phyloP scores from a whole-genome alignment of 2,888 invertebrate genomes.

The Scotopteryx bipunctaria region DNA sequence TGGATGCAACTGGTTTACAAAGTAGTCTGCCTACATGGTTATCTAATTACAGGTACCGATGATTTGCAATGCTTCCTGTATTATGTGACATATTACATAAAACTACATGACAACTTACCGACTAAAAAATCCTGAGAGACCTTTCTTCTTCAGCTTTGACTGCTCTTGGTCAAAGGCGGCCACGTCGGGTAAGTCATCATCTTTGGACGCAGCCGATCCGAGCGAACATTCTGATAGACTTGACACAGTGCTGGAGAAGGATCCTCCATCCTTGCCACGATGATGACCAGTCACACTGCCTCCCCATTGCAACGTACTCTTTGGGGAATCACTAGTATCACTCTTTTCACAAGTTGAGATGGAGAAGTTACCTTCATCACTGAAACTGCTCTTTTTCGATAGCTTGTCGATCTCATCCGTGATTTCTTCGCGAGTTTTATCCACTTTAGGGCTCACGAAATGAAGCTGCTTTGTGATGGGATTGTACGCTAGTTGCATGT shows the following conservation, averaged over 20 bases:
- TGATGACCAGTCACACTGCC: conserved; percentile 77
- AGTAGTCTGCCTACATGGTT: conserved; percentile 22
- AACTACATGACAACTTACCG: conserved; percentile 68
- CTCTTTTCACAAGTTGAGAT: conserved; percentile 79
- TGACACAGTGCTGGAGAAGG: conserved; percentile 87
- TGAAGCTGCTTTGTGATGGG: conserved; percentile 89
- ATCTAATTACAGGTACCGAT: conserved; percentile 14
- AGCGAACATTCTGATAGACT: conserved; percentile 88
- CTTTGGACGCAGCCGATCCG: conserved; percentile 83
- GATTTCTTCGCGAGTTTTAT: conserved; percentile 60
- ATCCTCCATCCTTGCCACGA: conserved; percentile 83
- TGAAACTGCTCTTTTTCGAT: conserved; percentile 79
- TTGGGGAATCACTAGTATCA: conserved; percentile 79
- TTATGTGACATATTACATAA: conserved; percentile 34
- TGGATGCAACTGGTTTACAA: conserved; percentile 3
- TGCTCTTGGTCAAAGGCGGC: conserved; percentile 58
- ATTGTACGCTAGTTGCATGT: conserved; percentile 89
- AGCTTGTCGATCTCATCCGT: conserved; percentile 71
- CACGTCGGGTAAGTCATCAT: conserved; percentile 67
- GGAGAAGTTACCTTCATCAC: conserved; percentile 79
- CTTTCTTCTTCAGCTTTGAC: conserved; percentile 83
- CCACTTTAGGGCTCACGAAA: conserved; percentile 79
- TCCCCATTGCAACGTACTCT: conserved; percentile 78
- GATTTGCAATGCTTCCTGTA: conserved; percentile 30
- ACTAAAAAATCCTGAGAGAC: conserved; percentile 85